phyloP scores from a whole-genome alignment of 2,797 vertebrate species.

The Eulemur rubriventer region DNA sequence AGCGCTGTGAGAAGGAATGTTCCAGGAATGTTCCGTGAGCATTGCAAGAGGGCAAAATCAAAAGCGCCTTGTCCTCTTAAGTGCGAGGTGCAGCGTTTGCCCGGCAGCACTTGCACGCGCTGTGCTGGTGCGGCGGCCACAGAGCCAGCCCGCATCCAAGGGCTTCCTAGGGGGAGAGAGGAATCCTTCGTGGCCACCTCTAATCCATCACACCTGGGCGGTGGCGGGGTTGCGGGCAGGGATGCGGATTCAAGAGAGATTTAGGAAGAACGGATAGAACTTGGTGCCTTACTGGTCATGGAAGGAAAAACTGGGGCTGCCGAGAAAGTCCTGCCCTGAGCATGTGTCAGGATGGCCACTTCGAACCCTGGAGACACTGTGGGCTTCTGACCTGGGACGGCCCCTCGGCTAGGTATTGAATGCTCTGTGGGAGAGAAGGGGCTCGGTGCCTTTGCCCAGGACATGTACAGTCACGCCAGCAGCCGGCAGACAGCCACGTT shows the following conservation, averaged over 20 bases:
- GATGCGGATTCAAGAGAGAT: not conserved
- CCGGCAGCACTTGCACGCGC: rapidly evolving
- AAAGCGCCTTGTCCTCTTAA: not conserved
- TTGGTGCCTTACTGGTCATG: not conserved
- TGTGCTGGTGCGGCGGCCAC: not conserved
- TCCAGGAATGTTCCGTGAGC: not conserved
- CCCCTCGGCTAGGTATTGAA: too few relatives aligned
- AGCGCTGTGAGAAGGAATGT: not conserved
- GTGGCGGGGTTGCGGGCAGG: not conserved
- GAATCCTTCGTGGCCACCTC: not conserved
- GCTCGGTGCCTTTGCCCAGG: not conserved
- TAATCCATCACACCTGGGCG: not conserved
- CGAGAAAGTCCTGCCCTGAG: not conserved
- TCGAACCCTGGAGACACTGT: not conserved
- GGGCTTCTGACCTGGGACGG: not conserved
- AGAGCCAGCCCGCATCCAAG: not conserved
- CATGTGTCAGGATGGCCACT: not conserved
- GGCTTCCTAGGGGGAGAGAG: not conserved
- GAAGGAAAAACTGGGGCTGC: not conserved
- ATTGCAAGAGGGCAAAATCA: not conserved
- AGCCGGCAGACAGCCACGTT: not conserved
- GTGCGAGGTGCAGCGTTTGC: not conserved
- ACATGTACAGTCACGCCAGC: not conserved
- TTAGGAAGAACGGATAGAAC: not conserved
- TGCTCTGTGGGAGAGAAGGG: not conserved